A percentile compares a stretch with the other conserved stretches of the same genome.
Evolutionary conservation across 1,140 invertebrate species (phyloP).

Genomic region (Bombus picipes): DNA sequence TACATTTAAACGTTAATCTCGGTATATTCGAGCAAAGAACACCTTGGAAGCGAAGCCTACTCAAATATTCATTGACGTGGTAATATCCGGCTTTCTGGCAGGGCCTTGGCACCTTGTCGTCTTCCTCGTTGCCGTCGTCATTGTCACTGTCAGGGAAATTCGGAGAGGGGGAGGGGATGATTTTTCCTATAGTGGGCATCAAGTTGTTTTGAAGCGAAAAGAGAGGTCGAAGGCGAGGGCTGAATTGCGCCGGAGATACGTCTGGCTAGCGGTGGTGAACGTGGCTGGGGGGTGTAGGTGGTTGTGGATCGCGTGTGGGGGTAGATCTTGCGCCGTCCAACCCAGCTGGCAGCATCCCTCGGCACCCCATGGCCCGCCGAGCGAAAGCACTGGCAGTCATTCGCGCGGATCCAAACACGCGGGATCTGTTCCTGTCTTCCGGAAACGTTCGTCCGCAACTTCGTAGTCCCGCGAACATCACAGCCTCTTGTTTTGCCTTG

Average conservation of each 20-base stretch:
- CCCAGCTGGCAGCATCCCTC: slow-evolving; percentile 80
- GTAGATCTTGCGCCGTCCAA: slow-evolving; percentile 81
- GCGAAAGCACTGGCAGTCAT: slow-evolving; percentile 76
- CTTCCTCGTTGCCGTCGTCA: background rate
- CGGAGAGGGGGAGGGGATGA: slow-evolving; percentile 30
- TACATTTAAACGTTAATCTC: slow-evolving; percentile 23
- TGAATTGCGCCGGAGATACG: slow-evolving; percentile 55
- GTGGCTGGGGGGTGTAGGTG: slow-evolving; percentile 43
- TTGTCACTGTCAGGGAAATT: background rate
- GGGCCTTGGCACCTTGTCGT: background rate
- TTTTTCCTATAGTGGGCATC: slow-evolving; percentile 44
- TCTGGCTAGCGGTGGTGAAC: slow-evolving; percentile 45
- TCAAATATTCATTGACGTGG: slow-evolving; percentile 43
- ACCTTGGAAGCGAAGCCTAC: slow-evolving; percentile 13
- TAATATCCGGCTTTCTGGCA: slow-evolving; percentile 27
- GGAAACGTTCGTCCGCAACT: slow-evolving; percentile 20
- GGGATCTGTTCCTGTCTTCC: slow-evolving; percentile 64
- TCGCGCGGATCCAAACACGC: slow-evolving; percentile 79
- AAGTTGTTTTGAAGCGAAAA: slow-evolving; percentile 56
- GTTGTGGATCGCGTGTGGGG: slow-evolving; percentile 65
- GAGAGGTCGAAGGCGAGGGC: slow-evolving; percentile 16
- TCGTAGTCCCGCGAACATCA: slow-evolving; percentile 12
- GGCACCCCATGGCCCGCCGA: slow-evolving; percentile 63
- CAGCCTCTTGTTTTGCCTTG: slow-evolving; percentile 18
- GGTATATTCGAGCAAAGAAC: background rate